Evolutionary conservation across 2,797 vertebrate genomes (phyloP).

Genomic region (Mallotus villosus): DNA sequence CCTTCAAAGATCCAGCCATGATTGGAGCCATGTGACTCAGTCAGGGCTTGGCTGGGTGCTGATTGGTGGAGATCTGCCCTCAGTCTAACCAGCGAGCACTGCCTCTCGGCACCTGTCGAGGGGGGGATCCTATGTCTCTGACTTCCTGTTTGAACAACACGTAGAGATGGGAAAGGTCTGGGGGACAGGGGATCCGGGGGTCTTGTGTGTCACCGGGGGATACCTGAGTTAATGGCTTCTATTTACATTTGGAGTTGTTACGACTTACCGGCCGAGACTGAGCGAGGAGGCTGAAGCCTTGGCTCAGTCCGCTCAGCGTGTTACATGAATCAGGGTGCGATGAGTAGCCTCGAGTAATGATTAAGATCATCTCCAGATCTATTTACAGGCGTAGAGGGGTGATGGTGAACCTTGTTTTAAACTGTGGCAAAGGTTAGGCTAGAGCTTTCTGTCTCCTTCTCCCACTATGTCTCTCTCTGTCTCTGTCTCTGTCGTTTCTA

Average conservation of each 20-base stretch:
- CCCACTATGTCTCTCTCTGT: not conserved
- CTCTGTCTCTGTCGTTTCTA: too few species aligned
- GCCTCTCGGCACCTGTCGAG: constrained; percentile 56
- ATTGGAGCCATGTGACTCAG: constrained; percentile 54
- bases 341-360: not conserved
- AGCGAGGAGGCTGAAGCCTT: not conserved
- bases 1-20: constrained; percentile 21
- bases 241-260: not conserved
- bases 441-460: too few species aligned
- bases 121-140: constrained; percentile 39
- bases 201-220: not conserved
- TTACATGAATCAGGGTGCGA: not conserved
- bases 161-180: constrained; percentile 18
- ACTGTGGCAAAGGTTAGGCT: too few species aligned
- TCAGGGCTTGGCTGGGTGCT: not conserved
- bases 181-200: constrained; percentile 25
- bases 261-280: not conserved
- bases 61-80: not conserved
- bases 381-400: not conserved
- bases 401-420: not conserved
- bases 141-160: constrained; percentile 49
- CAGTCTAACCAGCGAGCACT: constrained; percentile 32
- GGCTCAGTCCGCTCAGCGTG: not conserved
- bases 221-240: not conserved
- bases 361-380: not conserved